Evolutionary conservation across 2,113 vertebrate genomes (phyloP).

Genomic region (Regulus satrapa): DNA sequence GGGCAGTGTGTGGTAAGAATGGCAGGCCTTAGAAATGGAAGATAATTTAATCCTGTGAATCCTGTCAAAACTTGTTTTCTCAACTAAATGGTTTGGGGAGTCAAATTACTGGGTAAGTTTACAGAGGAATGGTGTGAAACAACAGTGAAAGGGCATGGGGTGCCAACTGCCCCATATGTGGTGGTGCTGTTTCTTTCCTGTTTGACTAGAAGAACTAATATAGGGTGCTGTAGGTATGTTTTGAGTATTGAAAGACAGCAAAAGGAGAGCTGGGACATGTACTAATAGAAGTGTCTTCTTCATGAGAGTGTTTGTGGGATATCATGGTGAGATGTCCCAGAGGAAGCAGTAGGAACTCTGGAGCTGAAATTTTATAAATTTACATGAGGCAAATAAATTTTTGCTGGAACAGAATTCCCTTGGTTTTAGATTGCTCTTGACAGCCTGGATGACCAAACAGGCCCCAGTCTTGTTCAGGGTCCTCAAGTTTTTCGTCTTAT

Average conservation of each 20-base stretch:
- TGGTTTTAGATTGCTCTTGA: not conserved
- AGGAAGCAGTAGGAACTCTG: not conserved
- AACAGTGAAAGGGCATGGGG: not conserved
- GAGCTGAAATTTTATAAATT: not conserved
- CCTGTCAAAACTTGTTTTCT: not conserved
- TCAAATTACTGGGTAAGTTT: not conserved
- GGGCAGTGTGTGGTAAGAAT: not conserved
- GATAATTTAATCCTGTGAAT: not conserved
- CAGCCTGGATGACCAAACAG: not conserved
- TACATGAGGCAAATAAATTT: not conserved
- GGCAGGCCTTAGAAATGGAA: not conserved
- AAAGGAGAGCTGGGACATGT: not conserved
- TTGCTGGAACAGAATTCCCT: not conserved
- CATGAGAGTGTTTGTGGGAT: not conserved
- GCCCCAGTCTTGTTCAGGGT: not conserved
- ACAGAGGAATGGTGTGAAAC: not conserved
- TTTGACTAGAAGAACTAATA: not conserved
- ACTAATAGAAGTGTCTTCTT: not conserved
- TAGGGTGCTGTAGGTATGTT: not conserved
- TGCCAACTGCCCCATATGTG: not conserved
- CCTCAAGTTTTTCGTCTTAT: accelerated
- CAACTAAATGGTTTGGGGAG: not conserved
- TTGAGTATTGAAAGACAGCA: not conserved
- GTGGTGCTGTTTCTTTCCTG: not conserved
- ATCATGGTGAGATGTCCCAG: not conserved